These are phyloP conservation scores for Dendrolimus pini DNA, from an alignment of 2,888 invertebrate genomes.

Conservation along the genomic window DNA sequence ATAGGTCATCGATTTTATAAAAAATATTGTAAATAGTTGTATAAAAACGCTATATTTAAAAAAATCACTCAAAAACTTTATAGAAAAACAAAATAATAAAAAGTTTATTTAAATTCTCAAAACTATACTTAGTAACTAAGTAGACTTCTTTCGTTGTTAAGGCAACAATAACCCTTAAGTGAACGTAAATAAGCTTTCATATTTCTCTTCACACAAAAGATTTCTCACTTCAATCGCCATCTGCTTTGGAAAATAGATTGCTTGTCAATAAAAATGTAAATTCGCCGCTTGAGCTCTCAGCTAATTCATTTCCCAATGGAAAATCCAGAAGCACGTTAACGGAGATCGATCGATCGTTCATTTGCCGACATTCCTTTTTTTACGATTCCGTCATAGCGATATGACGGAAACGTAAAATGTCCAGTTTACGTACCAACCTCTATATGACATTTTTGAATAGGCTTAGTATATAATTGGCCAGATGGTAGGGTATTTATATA, in stretches of 20 bases:
- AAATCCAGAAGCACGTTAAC: constrained; percentile 69
- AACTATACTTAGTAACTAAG: too few relatives aligned
- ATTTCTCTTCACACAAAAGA: constrained; percentile 42
- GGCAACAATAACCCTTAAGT: background rate
- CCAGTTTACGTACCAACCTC: constrained; percentile 27
- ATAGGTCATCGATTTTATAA: too few relatives aligned
- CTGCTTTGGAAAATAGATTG: constrained; percentile 68
- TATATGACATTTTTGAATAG: constrained; percentile 14
- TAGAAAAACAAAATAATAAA: too few relatives aligned
- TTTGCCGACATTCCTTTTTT: constrained; percentile 50
- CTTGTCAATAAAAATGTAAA: constrained; percentile 77
- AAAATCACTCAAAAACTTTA: too few relatives aligned
- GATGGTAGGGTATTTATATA: too few relatives aligned
- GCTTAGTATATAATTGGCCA: too few relatives aligned
- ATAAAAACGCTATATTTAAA: too few relatives aligned
- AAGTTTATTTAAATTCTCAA: too few relatives aligned
- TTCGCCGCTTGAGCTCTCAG: constrained; percentile 65
- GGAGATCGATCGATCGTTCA: constrained; percentile 72
- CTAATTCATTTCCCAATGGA: constrained; percentile 75
- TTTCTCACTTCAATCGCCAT: constrained; percentile 54
- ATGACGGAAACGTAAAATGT: constrained; percentile 32
- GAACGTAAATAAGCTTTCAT: constrained; percentile 21
- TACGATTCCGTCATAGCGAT: constrained; percentile 49
- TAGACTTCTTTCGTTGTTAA: too few relatives aligned
- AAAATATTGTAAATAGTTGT: too few relatives aligned